Percentiles rank a stretch among this genome's conserved stretches.
Conservation (phyloP, 1,140 invertebrate genomes). For the Diabrotica virgifera region DNA sequence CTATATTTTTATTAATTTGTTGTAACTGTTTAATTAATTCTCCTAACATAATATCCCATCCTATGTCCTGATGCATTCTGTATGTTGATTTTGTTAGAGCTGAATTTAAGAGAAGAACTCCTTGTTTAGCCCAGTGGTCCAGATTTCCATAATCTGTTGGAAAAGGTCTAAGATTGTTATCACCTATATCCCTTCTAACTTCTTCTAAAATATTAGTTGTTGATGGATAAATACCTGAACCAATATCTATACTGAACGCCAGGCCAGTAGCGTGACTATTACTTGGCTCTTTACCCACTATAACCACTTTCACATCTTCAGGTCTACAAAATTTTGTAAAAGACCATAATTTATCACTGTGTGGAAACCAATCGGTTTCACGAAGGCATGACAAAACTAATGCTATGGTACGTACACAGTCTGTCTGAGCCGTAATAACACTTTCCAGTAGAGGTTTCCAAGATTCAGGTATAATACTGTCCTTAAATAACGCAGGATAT, state of each 20-base stretch:
- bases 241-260: neutral
- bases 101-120: no score
- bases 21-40: neutral
- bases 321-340: conserved; percentile 4
- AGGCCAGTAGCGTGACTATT: neutral
- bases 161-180: neutral
- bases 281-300: conserved; percentile 13
- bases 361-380: neutral
- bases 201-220: conserved; percentile 6
- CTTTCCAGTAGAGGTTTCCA: no score
- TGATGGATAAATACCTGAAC: neutral
- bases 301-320: no score
- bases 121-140: conserved; percentile 9
- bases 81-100: conserved; percentile 1
- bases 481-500: no score
- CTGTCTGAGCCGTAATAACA: no score
- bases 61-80: neutral
- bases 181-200: neutral
- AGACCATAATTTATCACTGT: neutral
- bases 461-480: no score
- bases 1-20: neutral
- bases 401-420: no score
- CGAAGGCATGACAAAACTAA: neutral
- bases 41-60: conserved; percentile 5
- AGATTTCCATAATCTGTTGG: conserved; percentile 3